Conservation (phyloP, 2,888 invertebrate genomes). For the Nipponacmea schrenckii region DNA sequence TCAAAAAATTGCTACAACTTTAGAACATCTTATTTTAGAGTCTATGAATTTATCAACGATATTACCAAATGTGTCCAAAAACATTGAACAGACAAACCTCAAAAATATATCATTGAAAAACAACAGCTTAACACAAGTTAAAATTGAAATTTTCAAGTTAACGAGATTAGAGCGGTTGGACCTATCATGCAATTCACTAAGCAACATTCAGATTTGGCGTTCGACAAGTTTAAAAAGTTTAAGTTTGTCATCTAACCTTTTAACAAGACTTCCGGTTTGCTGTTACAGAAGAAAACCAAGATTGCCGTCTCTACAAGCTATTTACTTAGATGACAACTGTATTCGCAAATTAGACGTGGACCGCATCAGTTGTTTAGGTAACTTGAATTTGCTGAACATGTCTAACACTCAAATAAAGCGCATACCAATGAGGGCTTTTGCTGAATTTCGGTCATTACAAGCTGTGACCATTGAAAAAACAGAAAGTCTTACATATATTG, state of each 20-base stretch:
- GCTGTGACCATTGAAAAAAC: not conserved
- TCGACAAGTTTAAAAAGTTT: not conserved
- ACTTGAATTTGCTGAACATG: not conserved
- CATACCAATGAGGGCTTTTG: not conserved
- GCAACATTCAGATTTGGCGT: not conserved
- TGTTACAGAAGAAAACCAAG: not conserved
- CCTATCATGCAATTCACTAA: not conserved
- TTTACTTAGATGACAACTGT: not conserved
- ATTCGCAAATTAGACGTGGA: not conserved
- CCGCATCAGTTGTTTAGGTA: not conserved
- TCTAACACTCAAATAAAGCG: not conserved
- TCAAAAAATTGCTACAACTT: too few relatives aligned
- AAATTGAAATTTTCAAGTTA: too few relatives aligned
- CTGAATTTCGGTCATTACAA: not conserved
- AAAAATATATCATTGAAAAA: too few relatives aligned
- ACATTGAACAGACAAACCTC: too few relatives aligned
- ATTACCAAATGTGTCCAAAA: too few relatives aligned
- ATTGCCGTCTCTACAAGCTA: not conserved
- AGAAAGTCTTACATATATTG: not conserved
- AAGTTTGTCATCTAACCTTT: not conserved
- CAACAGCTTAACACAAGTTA: too few relatives aligned
- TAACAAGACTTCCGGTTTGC: not conserved
- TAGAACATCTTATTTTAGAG: too few relatives aligned
- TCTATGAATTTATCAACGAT: too few relatives aligned
- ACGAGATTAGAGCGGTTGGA: not conserved